Percentiles rank a stretch among this genome's conserved stretches.
Evolutionary conservation across 2,888 invertebrate species (phyloP).

Genomic region (Clostera curtula): DNA sequence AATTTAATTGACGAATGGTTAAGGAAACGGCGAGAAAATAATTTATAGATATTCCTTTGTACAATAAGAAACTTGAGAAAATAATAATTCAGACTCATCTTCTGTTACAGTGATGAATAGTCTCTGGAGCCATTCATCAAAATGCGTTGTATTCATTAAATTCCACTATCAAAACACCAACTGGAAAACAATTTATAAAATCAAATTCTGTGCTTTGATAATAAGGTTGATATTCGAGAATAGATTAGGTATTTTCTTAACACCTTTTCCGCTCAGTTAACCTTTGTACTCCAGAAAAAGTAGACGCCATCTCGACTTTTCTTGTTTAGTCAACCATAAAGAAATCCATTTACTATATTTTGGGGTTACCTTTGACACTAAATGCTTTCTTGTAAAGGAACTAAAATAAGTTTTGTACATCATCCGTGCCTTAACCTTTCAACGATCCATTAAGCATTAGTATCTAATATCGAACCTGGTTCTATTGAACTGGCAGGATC

Average conservation of each 20-base stretch:
- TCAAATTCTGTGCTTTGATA: no score
- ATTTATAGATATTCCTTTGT: no score
- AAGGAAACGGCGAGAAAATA: no score
- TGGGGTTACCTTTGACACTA: constrained; percentile 1
- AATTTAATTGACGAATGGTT: no score
- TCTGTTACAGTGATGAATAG: constrained; percentile 13
- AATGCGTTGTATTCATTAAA: constrained; percentile 12
- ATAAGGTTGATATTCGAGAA: no score
- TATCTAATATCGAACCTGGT: no score
- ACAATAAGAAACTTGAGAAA: not conserved
- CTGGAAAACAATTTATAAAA: constrained; percentile 2
- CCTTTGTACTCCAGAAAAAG: no score
- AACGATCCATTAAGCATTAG: no score
- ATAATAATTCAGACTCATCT: not conserved
- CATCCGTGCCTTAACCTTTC: no score
- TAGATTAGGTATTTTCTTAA: no score
- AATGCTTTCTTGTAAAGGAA: not conserved
- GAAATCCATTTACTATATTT: not conserved
- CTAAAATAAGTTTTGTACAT: not conserved
- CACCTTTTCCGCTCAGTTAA: no score
- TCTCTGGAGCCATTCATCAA: constrained; percentile 13
- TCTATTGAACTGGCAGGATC: no score
- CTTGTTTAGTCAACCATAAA: constrained; percentile 5
- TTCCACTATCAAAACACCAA: constrained; percentile 8
- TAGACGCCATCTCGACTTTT: not conserved